phyloP scores from a whole-genome alignment of 2,797 vertebrate genomes.

The Hybognathus amarus region DNA sequence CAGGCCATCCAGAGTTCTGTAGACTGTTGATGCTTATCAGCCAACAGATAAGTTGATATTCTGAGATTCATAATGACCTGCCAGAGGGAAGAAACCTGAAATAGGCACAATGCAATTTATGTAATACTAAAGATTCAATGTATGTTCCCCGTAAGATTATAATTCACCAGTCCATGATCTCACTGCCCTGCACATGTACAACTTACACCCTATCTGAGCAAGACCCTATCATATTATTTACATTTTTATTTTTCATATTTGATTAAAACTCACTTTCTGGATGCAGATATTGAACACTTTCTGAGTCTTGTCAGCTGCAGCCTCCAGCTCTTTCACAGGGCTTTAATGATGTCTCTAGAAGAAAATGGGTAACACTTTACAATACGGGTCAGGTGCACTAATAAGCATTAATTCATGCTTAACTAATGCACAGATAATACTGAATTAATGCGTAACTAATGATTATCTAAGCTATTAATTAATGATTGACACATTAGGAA shows the following conservation, averaged over 20 bases:
- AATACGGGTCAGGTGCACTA: no score
- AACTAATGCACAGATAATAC: no score
- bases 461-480: no score
- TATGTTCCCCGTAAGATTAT: background rate
- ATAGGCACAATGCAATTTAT: background rate
- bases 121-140: background rate
- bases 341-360: background rate
- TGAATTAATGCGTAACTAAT: no score
- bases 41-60: background rate
- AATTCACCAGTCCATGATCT: constrained; percentile 44
- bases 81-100: constrained; percentile 3
- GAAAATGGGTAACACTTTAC: no score
- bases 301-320: background rate
- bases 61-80: background rate
- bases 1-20: background rate
- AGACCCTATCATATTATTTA: background rate
- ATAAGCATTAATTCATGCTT: no score
- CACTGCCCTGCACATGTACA: constrained; percentile 46
- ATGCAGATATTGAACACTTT: background rate
- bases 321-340: background rate
- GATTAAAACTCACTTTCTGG: background rate
- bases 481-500: no score
- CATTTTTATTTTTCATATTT: background rate
- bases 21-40: background rate
- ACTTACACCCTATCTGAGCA: constrained; percentile 42